Percentiles rank a stretch among this genome's conserved stretches.
Evolutionary conservation across 2,888 invertebrate genomes (phyloP).

Genomic region (Koerneria pararmatus): DNA sequence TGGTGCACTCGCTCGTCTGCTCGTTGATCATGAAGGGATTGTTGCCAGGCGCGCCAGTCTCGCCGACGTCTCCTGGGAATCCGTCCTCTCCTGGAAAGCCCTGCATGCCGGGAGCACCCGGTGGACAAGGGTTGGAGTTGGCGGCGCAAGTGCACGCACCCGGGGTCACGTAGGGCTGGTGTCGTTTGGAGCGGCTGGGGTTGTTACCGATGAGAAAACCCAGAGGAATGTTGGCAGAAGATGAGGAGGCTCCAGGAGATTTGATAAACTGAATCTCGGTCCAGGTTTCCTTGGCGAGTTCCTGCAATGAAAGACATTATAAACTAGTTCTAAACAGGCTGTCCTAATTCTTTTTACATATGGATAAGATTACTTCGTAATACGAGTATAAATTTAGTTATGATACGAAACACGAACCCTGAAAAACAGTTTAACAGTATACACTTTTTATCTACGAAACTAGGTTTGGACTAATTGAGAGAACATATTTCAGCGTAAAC

Average conservation of each 20-base stretch:
- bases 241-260: background rate
- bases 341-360: no score
- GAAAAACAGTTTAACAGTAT: no score
- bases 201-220: background rate
- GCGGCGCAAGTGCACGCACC: slow-evolving; percentile 18
- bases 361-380: no score
- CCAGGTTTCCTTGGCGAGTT: slow-evolving; percentile 17
- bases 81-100: slow-evolving; percentile 12
- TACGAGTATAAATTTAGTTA: no score
- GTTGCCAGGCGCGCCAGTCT: slow-evolving; percentile 9
- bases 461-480: no score
- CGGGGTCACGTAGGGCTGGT: no score
- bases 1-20: slow-evolving; percentile 33
- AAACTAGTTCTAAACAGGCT: no score
- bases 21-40: no score
- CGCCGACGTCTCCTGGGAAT: slow-evolving; percentile 16
- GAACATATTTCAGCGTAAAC: no score
- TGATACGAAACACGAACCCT: no score
- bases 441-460: no score
- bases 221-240: slow-evolving; percentile 5
- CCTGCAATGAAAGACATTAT: background rate
- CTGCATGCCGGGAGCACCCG: slow-evolving; percentile 1
- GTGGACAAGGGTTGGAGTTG: slow-evolving; percentile 20
- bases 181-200: slow-evolving; percentile 18
- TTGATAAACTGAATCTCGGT: slow-evolving; percentile 18